phyloP scores from a whole-genome alignment of 2,113 vertebrate species.

The Tauraco erythrolophus region DNA sequence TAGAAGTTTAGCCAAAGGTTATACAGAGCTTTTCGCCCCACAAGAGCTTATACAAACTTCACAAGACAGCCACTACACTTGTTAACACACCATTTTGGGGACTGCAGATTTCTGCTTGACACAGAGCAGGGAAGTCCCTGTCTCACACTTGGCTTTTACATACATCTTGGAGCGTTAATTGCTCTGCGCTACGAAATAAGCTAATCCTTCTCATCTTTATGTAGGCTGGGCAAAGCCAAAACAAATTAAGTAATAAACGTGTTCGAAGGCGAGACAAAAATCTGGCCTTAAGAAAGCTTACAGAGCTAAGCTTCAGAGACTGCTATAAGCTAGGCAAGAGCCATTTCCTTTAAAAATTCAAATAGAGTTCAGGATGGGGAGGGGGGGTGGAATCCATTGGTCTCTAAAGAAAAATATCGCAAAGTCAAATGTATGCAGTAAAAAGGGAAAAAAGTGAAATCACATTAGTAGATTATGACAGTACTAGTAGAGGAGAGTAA shows the following conservation, averaged over 20 bases:
- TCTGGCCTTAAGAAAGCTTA: conserved; percentile 17
- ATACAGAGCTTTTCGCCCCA: not conserved
- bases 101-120: not conserved
- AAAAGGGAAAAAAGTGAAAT: not conserved
- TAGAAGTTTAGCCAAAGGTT: not conserved
- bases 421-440: not conserved
- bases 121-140: not conserved
- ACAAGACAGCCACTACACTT: not conserved
- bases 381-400: fast-evolving
- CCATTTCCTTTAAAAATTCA: not conserved
- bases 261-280: conserved; percentile 31
- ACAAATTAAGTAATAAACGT: conserved; percentile 1
- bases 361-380: not conserved
- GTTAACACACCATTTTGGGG: not conserved
- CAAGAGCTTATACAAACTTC: not conserved
- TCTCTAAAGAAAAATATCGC: not conserved
- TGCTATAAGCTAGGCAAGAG: not conserved
- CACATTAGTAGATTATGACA: not conserved
- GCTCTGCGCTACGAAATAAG: not conserved
- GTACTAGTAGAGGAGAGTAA: not conserved
- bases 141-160: not conserved
- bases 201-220: conserved; percentile 26
- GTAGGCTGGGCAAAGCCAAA: conserved; percentile 4
- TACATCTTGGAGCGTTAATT: not conserved
- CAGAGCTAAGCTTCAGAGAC: not conserved